phyloP scores from a whole-genome alignment of 2,888 invertebrate species.

The Sympetrum striolatum region DNA sequence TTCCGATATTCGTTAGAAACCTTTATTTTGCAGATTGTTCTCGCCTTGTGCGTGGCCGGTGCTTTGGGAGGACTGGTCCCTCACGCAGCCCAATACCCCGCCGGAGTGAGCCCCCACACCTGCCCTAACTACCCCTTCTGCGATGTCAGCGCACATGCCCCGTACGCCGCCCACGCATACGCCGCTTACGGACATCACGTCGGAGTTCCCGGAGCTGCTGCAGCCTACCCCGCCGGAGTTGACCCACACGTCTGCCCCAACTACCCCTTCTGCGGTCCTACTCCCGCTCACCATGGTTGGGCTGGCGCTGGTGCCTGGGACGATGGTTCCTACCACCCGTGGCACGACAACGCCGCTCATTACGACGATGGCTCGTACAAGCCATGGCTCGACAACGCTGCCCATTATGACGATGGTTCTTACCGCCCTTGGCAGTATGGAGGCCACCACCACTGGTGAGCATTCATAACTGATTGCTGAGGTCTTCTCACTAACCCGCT shows the following conservation, averaged over 20 bases:
- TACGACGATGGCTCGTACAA: not conserved
- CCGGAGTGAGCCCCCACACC: constrained; percentile 33
- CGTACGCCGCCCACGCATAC: not conserved
- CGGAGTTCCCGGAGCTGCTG: constrained; percentile 8
- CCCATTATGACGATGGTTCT: not conserved
- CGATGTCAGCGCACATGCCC: not conserved
- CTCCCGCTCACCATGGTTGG: not conserved
- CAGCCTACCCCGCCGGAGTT: constrained; percentile 24
- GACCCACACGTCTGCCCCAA: constrained; percentile 28
- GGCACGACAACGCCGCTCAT: not conserved
- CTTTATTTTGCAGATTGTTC: not conserved
- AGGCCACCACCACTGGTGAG: not conserved
- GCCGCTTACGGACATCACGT: not conserved
- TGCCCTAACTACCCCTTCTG: constrained; percentile 34
- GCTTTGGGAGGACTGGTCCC: constrained; percentile 2
- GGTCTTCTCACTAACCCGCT: not conserved
- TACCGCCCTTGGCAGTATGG: not conserved
- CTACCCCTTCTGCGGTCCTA: constrained; percentile 34
- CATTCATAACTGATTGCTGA: not conserved
- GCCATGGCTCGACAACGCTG: not conserved
- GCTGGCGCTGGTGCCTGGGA: not conserved
- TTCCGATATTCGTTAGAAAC: no score
- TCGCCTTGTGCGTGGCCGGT: constrained; percentile 27
- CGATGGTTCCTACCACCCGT: not conserved
- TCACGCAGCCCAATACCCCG: constrained; percentile 28